These are phyloP conservation scores for Panorpa germanica DNA, from an alignment of 2,888 invertebrate genomes.

Conservation along the genomic window DNA sequence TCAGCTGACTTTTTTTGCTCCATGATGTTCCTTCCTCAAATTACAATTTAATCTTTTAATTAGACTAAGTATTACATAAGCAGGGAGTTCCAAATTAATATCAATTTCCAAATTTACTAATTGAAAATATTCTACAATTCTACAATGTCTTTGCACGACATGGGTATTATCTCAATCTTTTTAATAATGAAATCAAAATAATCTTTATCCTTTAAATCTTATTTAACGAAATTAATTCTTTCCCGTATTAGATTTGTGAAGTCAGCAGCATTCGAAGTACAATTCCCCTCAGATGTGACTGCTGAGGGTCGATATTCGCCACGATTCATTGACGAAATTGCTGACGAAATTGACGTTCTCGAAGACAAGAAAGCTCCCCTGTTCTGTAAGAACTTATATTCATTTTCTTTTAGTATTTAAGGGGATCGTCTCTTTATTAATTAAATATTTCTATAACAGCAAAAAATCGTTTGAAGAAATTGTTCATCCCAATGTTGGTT, in stretches of 20 bases:
- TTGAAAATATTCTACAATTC: too few relatives aligned
- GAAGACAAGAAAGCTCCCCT: conserved; percentile 65
- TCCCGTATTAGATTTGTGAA: conserved; percentile 41
- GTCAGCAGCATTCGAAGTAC: conserved; percentile 56
- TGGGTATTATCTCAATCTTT: too few relatives aligned
- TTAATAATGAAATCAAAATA: too few relatives aligned
- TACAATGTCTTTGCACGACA: too few relatives aligned
- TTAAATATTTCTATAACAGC: conserved; percentile 6
- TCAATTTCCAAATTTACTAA: too few relatives aligned
- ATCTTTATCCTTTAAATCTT: not conserved
- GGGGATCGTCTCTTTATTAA: not conserved
- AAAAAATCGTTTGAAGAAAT: conserved; percentile 52
- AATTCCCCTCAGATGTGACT: conserved; percentile 55
- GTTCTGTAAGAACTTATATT: conserved; percentile 44
- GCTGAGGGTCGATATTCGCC: conserved; percentile 57
- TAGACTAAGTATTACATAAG: too few relatives aligned
- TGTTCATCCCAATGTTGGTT: conserved; percentile 63
- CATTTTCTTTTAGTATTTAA: conserved; percentile 3
- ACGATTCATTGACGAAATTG: conserved; percentile 65
- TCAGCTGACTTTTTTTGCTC: too few relatives aligned
- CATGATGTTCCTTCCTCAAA: too few relatives aligned
- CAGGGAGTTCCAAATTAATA: too few relatives aligned
- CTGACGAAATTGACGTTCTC: conserved; percentile 62
- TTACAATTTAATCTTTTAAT: too few relatives aligned
- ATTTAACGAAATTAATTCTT: conserved; percentile 1